Conservation (phyloP, 2,113 vertebrate genomes). For the Microtus montanus region DNA sequence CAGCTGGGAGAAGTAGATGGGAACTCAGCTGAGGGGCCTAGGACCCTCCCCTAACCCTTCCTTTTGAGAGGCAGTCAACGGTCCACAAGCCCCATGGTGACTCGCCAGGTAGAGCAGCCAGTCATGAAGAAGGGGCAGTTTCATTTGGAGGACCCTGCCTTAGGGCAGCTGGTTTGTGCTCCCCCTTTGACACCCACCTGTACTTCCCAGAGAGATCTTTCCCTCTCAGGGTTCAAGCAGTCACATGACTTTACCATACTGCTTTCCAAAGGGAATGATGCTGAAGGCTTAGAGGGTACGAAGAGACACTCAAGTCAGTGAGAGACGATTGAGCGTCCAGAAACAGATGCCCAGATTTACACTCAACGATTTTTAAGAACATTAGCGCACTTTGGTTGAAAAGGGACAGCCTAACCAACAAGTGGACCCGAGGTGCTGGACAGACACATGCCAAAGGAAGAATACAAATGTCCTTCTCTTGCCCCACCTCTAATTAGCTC, state of each 20-base stretch:
- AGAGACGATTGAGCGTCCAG: not conserved
- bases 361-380: not conserved
- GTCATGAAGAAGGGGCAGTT: not conserved
- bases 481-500: not conserved
- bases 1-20: not conserved
- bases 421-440: not conserved
- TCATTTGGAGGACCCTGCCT: not conserved
- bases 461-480: not conserved
- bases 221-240: not conserved
- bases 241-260: not conserved
- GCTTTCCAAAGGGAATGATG: not conserved
- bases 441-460: not conserved
- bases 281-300: not conserved
- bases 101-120: not conserved
- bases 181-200: not conserved
- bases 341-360: not conserved
- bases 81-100: not conserved
- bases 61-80: not conserved
- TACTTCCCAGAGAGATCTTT: conserved; percentile 29
- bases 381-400: not conserved
- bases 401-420: conserved; percentile 10
- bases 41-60: not conserved
- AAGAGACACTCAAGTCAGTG: not conserved
- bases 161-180: not conserved
- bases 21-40: not conserved